Conservation (phyloP, 2,113 vertebrate species). For the Oenanthe oenanthe region DNA sequence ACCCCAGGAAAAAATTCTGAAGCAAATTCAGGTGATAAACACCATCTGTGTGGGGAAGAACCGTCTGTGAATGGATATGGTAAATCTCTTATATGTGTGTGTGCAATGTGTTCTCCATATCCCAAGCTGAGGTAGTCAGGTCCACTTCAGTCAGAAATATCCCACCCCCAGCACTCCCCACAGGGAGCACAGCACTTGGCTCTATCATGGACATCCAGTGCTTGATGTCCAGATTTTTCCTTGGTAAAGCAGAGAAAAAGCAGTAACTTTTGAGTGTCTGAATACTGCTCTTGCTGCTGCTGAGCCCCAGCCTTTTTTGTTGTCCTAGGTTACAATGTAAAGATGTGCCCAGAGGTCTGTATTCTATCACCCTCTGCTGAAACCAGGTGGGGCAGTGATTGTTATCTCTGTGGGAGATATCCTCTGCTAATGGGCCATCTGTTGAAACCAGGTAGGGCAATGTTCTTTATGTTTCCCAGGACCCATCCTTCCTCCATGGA, state of each 20-base stretch:
- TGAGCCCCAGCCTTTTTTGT: not conserved
- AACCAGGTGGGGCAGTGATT: too few species aligned
- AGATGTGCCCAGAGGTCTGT: too few species aligned
- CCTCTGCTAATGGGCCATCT: too few species aligned
- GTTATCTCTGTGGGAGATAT: too few species aligned
- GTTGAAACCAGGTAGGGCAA: too few species aligned
- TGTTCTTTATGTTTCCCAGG: too few species aligned
- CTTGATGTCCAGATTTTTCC: not conserved
- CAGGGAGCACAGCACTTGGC: not conserved
- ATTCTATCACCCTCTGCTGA: too few species aligned
- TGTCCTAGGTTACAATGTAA: too few species aligned
- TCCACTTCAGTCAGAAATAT: not conserved
- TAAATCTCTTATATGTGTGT: not conserved
- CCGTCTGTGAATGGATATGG: not conserved
- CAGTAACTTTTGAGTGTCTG: not conserved
- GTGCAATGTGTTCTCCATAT: not conserved
- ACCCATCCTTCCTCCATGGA: too few species aligned
- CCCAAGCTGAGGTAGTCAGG: not conserved
- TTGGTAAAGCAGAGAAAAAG: not conserved
- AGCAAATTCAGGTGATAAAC: conserved; percentile 56
- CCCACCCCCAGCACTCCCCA: not conserved
- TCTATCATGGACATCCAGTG: not conserved
- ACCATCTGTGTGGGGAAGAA: conserved; percentile 45
- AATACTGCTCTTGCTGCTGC: not conserved
- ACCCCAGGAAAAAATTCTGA: conserved; percentile 45